Evolutionary conservation across 1,140 invertebrate species (phyloP).

Genomic region (Camponotus vicinus): DNA sequence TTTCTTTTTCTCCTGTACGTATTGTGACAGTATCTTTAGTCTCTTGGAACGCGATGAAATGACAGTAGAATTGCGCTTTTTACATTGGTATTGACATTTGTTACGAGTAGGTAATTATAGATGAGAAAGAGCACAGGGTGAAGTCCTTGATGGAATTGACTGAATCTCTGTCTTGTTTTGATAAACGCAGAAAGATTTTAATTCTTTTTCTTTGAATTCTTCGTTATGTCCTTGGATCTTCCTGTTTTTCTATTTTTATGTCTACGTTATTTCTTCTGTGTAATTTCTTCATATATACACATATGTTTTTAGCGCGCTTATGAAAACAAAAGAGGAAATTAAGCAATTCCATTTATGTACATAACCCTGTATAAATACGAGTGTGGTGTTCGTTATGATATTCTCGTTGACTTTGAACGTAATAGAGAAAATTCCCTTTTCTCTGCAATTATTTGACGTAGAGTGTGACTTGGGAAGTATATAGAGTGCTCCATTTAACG

Average conservation of each 20-base stretch:
- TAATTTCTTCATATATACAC: neutral
- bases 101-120: conserved; percentile 70
- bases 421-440: conserved; percentile 75
- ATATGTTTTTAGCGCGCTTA: neutral
- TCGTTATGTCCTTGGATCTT: neutral
- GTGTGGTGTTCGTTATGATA: conserved; percentile 75
- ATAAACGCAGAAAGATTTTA: neutral
- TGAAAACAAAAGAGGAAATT: conserved; percentile 39
- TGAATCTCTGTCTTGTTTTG: conserved; percentile 39
- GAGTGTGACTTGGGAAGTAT: conserved; percentile 76
- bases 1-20: conserved; percentile 59
- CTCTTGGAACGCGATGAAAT: conserved; percentile 68
- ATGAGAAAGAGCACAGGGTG: conserved; percentile 26
- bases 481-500: conserved; percentile 36
- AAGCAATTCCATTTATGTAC: conserved; percentile 46
- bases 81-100: conserved; percentile 48
- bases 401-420: conserved; percentile 68
- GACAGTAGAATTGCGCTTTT: conserved; percentile 70
- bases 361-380: conserved; percentile 65
- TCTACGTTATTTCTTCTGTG: neutral
- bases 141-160: conserved; percentile 30
- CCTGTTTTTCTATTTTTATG: neutral
- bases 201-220: conserved; percentile 2
- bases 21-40: conserved; percentile 62
- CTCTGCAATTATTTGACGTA: conserved; percentile 79